These are phyloP conservation scores for Tuta absoluta DNA, from an alignment of 2,888 invertebrate species.

Conservation along the genomic window DNA sequence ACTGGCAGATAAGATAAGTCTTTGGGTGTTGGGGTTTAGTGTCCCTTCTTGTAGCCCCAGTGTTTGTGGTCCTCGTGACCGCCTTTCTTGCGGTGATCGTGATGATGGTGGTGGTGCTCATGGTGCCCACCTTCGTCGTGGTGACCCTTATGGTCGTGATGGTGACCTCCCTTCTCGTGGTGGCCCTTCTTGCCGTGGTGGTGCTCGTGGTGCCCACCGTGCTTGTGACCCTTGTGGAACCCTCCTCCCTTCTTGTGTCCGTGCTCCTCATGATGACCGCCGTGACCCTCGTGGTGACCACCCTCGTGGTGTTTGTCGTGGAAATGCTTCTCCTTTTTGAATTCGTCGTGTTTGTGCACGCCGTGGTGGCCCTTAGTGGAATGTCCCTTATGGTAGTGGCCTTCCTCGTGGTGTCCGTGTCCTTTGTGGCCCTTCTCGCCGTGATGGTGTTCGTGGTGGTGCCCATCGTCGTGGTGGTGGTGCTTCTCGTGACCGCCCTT, in stretches of 20 bases:
- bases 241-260: constrained; percentile 91
- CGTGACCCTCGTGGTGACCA: constrained; percentile 90
- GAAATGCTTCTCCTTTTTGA: constrained; percentile 92
- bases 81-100: constrained; percentile 89
- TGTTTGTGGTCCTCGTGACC: constrained; percentile 90
- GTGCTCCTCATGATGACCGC: constrained; percentile 88
- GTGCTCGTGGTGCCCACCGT: constrained; percentile 88
- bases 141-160: constrained; percentile 90
- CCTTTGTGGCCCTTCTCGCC: constrained; percentile 85
- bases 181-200: constrained; percentile 91
- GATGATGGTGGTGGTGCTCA: constrained; percentile 88
- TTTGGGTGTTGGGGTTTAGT: constrained; percentile 50
- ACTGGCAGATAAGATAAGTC: constrained; percentile 47
- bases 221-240: constrained; percentile 89
- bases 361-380: constrained; percentile 93
- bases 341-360: constrained; percentile 91
- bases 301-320: constrained; percentile 91
- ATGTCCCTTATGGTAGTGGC: constrained; percentile 91
- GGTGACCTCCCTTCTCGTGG: constrained; percentile 89
- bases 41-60: constrained; percentile 86
- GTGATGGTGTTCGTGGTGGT: constrained; percentile 84
- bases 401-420: constrained; percentile 78
- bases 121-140: constrained; percentile 90
- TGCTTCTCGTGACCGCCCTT: constrained; percentile 84
- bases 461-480: constrained; percentile 85